Evolutionary conservation across 2,113 vertebrate genomes (phyloP).

Genomic region (Apistogramma diplotaenia): DNA sequence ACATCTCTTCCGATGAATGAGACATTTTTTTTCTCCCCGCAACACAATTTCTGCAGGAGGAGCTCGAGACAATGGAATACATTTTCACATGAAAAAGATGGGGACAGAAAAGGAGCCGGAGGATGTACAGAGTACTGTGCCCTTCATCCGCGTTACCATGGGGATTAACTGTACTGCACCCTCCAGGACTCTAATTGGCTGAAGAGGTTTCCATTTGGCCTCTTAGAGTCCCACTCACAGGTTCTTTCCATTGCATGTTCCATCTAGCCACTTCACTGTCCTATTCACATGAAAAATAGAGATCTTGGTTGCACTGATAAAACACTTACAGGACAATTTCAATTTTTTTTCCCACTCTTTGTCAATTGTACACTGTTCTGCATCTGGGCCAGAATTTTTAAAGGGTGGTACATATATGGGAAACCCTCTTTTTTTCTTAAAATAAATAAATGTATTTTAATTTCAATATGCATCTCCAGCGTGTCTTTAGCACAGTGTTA

Average conservation of each 20-base stretch:
- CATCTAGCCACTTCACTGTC: constrained; percentile 59
- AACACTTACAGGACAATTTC: constrained; percentile 29
- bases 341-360: constrained; percentile 5
- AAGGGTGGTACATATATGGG: background rate
- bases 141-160: constrained; percentile 67
- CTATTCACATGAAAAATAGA: constrained; percentile 51
- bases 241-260: constrained; percentile 39
- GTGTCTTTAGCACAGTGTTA: too few relatives aligned
- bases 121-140: constrained; percentile 46
- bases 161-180: constrained; percentile 56
- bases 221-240: constrained; percentile 50
- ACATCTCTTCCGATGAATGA: constrained; percentile 6
- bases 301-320: constrained; percentile 31
- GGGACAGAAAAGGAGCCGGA: constrained; percentile 35
- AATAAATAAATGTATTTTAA: background rate
- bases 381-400: background rate
- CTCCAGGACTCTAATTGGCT: constrained; percentile 58
- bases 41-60: constrained; percentile 4
- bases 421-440: background rate
- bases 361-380: background rate
- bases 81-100: constrained; percentile 73
- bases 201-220: constrained; percentile 60
- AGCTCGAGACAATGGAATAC: constrained; percentile 49
- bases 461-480: background rate
- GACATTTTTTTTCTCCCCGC: background rate